Evolutionary conservation across 1,140 invertebrate species (phyloP).

Genomic region (Lasioglossum albipes): DNA sequence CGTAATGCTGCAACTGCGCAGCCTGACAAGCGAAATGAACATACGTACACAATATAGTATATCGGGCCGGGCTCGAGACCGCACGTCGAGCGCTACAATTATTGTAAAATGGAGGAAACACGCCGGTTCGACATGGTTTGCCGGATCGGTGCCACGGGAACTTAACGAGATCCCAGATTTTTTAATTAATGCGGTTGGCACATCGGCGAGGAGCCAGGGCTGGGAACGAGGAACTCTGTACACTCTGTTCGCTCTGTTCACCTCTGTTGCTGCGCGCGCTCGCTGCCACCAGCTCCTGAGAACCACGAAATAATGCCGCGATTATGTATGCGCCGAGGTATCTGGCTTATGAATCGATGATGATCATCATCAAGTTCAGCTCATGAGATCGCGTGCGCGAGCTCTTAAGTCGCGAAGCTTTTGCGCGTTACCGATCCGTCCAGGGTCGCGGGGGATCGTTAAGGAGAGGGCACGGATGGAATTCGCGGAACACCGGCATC

Average conservation of each 20-base stretch:
- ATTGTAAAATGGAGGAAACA: slow-evolving; percentile 47
- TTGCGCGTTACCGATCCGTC: slow-evolving; percentile 41
- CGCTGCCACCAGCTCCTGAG: slow-evolving; percentile 51
- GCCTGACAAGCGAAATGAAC: slow-evolving; percentile 1
- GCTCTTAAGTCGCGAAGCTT: slow-evolving; percentile 30
- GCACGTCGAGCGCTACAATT: slow-evolving; percentile 34
- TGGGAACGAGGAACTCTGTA: slow-evolving; percentile 61
- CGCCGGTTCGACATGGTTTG: slow-evolving; percentile 50
- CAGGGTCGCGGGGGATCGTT: neutral
- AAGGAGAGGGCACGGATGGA: neutral
- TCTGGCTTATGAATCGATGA: slow-evolving; percentile 58
- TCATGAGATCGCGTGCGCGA: slow-evolving; percentile 1
- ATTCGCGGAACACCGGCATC: neutral
- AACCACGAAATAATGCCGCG: slow-evolving; percentile 66
- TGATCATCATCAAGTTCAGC: slow-evolving; percentile 45
- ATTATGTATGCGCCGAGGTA: slow-evolving; percentile 51
- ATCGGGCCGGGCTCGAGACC: neutral
- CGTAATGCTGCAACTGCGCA: neutral
- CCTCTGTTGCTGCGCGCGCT: neutral
- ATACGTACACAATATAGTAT: too few relatives aligned
- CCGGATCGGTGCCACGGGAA: slow-evolving; percentile 66
- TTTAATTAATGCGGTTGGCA: slow-evolving; percentile 66
- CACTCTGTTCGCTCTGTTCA: slow-evolving; percentile 13
- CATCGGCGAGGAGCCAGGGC: slow-evolving; percentile 51
- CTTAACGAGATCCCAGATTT: slow-evolving; percentile 63